Evolutionary conservation across 2,113 vertebrate genomes (phyloP), one percentile per base, ranked within the genome.

Genomic region (Podarcis cretensis): DNA sequence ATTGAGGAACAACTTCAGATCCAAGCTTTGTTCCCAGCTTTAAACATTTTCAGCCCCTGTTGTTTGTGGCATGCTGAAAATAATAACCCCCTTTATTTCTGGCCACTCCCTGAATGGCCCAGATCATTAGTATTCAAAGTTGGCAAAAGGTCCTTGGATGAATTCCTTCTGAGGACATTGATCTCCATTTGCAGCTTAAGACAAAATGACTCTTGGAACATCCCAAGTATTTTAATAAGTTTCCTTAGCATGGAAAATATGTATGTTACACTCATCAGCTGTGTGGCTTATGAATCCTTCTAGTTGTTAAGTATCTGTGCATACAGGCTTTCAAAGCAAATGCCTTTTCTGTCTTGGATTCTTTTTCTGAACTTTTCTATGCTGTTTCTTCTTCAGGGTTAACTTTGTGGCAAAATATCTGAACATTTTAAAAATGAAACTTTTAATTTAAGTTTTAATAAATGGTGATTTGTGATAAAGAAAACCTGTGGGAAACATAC

Each of bases 271-370:
- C 9, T 2, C 23, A 27, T 76, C 23, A 43, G 37, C 4, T 3
- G 66, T 69, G 87, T 80, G 81, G 21, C 91, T 87, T 86, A 81
- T 91, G 84, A 85, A 90, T 89, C 92, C 93, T 93, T 92, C 93
- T 94, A 81, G 90, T 85, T 91, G 88, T 48, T 27, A 59, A 3
- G 85, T 66, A 83, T 82, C 81, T 83, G 43, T 0, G 25, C n/a
- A 2, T 81, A 1, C 27, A 3, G 8, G 35, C 25, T 40, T 35
- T 89, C 14, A 73, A 8, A 84, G 21, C 83, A 14, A 77, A 77
- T 32, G 2, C 32, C 27, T 23, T 77, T 77, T 48, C 40, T 43
- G 40, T 14, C 40, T 78, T 25, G 9, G 40, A 78, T 43, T 78
- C 40, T 25, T 37, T 78, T 78, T 78, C 76, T 48, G 37, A 78